These are phyloP conservation scores for Drosophila triauraria DNA, from an alignment of 1,140 invertebrate genomes.

Conservation along the genomic window DNA sequence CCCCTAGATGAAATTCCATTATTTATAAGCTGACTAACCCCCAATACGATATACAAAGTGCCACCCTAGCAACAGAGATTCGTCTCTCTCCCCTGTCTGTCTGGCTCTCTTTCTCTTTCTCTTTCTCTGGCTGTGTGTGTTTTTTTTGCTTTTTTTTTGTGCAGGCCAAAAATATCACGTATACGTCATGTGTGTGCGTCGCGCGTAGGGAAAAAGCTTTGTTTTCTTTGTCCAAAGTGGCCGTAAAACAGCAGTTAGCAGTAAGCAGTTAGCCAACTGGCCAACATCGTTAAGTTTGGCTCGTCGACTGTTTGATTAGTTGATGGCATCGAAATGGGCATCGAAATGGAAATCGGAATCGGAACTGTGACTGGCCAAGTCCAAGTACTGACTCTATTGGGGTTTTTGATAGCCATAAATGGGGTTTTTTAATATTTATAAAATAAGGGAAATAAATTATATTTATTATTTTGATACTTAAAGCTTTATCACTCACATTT, in stretches of 20 bases:
- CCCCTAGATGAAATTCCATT: constrained; percentile 36
- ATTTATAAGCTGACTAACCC: constrained; percentile 51
- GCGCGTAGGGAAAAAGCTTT: constrained; percentile 38
- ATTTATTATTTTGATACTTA: no score
- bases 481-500: no score
- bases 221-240: constrained; percentile 31
- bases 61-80: constrained; percentile 47
- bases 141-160: background rate
- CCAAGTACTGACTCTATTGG: background rate
- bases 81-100: background rate
- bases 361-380: background rate
- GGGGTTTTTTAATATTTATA: no score
- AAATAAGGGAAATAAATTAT: no score
- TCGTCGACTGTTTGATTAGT: constrained; percentile 37
- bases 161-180: constrained; percentile 47
- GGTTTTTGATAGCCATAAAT: no score
- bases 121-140: background rate
- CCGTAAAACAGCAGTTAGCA: constrained; percentile 34
- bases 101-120: background rate
- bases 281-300: constrained; percentile 15
- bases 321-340: constrained; percentile 16
- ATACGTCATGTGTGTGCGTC: constrained; percentile 50
- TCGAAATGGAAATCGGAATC: background rate
- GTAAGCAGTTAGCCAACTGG: constrained; percentile 20
- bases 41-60: constrained; percentile 19